These are phyloP conservation scores for Masnerella sp. DNA, from an alignment of 2,888 invertebrate species.

Conservation along the genomic window DNA sequence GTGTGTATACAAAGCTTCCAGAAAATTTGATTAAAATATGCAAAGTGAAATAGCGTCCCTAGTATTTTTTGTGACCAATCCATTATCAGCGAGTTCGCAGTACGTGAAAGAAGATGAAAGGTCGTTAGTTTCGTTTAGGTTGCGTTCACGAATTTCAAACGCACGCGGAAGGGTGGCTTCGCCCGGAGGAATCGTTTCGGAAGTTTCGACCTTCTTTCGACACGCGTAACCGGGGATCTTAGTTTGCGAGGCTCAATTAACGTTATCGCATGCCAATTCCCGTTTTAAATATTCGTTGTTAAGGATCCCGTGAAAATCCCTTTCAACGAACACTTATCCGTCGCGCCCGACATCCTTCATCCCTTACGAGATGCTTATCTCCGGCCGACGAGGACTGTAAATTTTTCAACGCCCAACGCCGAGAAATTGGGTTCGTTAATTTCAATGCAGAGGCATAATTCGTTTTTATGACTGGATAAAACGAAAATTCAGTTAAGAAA, in stretches of 20 bases:
- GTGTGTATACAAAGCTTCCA: no score
- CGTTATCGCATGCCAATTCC: slow-evolving; percentile 32
- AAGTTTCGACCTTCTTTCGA: slow-evolving; percentile 33
- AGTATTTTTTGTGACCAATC: slow-evolving; percentile 16
- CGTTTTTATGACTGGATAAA: no score
- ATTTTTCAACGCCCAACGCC: no score
- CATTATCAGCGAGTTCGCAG: slow-evolving; percentile 33
- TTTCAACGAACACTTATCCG: slow-evolving; percentile 23
- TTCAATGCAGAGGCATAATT: no score
- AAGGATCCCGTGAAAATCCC: slow-evolving; percentile 7
- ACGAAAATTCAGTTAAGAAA: no score
- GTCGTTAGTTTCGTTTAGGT: slow-evolving; percentile 45
- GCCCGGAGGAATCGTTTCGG: slow-evolving; percentile 39
- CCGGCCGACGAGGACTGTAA: no score
- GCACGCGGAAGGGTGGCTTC: slow-evolving; percentile 33
- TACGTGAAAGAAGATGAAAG: slow-evolving; percentile 38
- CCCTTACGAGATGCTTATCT: no score
- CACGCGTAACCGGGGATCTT: slow-evolving; percentile 31
- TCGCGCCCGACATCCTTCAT: background rate
- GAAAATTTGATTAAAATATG: background rate
- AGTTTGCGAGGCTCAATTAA: slow-evolving; percentile 17
- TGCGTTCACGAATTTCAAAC: slow-evolving; percentile 35
- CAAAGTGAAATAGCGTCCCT: no score
- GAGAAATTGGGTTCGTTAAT: no score
- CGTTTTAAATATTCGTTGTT: slow-evolving; percentile 19